phyloP scores from a whole-genome alignment of 2,113 vertebrate species.

The Myotis yumanensis region DNA sequence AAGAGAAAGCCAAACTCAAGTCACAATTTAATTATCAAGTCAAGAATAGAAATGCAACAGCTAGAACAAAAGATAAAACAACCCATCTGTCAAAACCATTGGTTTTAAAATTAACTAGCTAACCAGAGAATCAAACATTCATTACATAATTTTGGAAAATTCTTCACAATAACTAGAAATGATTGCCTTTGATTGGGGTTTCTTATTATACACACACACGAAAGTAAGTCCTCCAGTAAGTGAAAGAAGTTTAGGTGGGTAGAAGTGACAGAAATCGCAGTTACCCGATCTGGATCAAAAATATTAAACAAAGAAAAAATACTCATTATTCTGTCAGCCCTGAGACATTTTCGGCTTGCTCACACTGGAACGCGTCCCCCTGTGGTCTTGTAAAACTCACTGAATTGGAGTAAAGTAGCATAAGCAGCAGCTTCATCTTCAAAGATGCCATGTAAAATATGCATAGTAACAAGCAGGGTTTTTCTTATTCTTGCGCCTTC shows the following conservation, averaged over 20 bases:
- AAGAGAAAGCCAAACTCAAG: background rate
- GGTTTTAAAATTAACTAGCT: slow-evolving; percentile 49
- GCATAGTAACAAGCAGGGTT: slow-evolving; percentile 78
- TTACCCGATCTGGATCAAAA: slow-evolving; percentile 82
- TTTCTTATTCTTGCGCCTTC: background rate
- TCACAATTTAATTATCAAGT: background rate
- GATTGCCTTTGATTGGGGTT: slow-evolving; percentile 74
- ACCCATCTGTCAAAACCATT: background rate
- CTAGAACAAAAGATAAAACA: slow-evolving; percentile 2
- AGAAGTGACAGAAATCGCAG: slow-evolving; percentile 77
- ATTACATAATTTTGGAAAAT: slow-evolving; percentile 28
- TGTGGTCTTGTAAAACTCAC: slow-evolving; percentile 84
- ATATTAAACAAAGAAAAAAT: slow-evolving; percentile 83
- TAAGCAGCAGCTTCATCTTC: slow-evolving; percentile 80
- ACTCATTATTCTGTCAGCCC: slow-evolving; percentile 83
- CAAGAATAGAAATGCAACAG: slow-evolving; percentile 7
- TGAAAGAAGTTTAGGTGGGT: slow-evolving; percentile 71
- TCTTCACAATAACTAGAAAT: slow-evolving; percentile 81
- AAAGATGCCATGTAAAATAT: slow-evolving; percentile 81
- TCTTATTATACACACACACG: slow-evolving; percentile 76
- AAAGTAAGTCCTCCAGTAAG: slow-evolving; percentile 69
- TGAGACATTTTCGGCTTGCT: slow-evolving; percentile 83
- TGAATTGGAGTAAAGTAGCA: slow-evolving; percentile 81
- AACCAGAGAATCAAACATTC: background rate
- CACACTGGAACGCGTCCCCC: slow-evolving; percentile 80